Base-by-base conservation (phyloP, 2,888 invertebrate species). In the Drosophila putrida region DNA sequence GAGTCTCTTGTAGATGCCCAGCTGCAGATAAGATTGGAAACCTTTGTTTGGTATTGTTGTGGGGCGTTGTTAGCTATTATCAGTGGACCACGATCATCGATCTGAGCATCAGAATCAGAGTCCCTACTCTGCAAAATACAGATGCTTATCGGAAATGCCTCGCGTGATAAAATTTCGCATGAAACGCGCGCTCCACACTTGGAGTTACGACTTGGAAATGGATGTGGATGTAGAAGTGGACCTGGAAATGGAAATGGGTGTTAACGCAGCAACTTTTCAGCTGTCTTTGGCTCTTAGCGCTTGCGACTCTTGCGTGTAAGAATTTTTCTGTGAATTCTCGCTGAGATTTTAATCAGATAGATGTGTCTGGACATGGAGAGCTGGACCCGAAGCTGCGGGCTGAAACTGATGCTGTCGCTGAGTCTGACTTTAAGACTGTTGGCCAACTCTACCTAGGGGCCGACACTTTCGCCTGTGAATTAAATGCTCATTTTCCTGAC, bases 181-280 rank as follows among this genome's bases (percentile, higher is more conserved):
- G 76, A 78, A 84, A 68, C 60, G 71, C 60, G 68, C 59, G 59
- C 55, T 58, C 55, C 67, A 35, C 65, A 63, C 74, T 55, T 43
- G 50, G 27, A 39, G 51, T 51, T 46, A 50, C 6, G 11, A 28
- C 69, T 59, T 62, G 60, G 27, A 72, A 72, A 73, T 74, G 76
- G 72, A 54, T 25, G 4, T 43, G 54, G 54, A 36, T 44, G 49
- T 73, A 76, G 77, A 33, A 9, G 65, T 66, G 76, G 77, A 35
- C 10, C n/a, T 55, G 54, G 33, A 55, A 25, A 31, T 54, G 53
- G 25, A 55, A 38, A 60, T 79, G 77, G 80, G 84, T 85, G 84
- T 85, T 84, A 87, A 84, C 85, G 81, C 69, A 65, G 83, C 83
- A 80, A 75, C 80, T 79, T 85, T 85, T 79, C 82, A 80, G 82